Conservation (phyloP, 2,797 vertebrate species). For the Pipistrellus pipistrellus region DNA sequence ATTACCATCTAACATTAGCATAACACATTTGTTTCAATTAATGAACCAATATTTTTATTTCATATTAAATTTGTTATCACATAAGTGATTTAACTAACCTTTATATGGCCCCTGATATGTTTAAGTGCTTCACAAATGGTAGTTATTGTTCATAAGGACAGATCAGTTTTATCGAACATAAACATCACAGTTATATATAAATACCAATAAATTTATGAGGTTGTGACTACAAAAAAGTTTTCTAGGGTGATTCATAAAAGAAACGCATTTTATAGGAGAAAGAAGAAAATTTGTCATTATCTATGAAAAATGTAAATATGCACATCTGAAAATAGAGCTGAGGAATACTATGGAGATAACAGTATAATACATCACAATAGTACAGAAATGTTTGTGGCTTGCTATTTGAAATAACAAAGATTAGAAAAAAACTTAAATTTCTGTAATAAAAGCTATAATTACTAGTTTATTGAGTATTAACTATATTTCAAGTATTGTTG, state of each 20-base stretch:
- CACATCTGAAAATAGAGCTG: neutral
- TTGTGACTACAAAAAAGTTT: neutral
- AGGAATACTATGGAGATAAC: neutral
- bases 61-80: too few species aligned
- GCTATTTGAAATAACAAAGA: conserved; percentile 50
- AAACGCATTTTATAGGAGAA: neutral
- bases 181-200: neutral
- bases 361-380: neutral
- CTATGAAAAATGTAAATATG: neutral
- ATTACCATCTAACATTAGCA: too few species aligned
- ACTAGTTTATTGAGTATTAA: conserved; percentile 15
- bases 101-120: neutral
- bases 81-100: conserved; percentile 2
- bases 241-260: conserved; percentile 44
- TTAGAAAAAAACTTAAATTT: conserved; percentile 24
- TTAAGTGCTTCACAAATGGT: neutral
- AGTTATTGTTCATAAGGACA: neutral
- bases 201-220: neutral
- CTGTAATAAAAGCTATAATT: neutral
- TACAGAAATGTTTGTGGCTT: neutral
- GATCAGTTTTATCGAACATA: conserved; percentile 34
- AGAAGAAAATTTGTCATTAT: neutral
- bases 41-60: too few species aligned
- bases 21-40: too few species aligned
- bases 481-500: neutral